phyloP scores from a whole-genome alignment of 2,797 vertebrate species.

The Vespertilio murinus region DNA sequence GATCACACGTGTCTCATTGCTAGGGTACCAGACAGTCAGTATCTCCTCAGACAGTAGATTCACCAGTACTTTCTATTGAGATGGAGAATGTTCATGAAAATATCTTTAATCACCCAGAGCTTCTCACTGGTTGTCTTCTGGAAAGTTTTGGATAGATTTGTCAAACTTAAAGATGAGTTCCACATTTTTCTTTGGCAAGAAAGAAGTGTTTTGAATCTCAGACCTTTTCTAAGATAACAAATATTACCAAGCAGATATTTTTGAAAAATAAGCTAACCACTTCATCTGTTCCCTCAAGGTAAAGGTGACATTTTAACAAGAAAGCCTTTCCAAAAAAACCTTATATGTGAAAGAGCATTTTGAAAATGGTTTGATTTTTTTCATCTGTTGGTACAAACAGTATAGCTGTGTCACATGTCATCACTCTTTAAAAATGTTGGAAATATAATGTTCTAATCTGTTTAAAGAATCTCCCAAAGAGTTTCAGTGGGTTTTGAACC shows the following conservation, averaged over 20 bases:
- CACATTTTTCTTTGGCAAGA: conserved; percentile 15
- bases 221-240: conserved; percentile 46
- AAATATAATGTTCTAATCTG: conserved; percentile 50
- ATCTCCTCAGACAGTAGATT: background rate
- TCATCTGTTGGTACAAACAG: conserved; percentile 33
- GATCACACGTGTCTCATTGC: background rate
- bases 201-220: conserved; percentile 37
- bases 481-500: conserved; percentile 13
- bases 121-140: background rate
- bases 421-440: conserved; percentile 20
- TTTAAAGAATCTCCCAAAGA: conserved; percentile 32
- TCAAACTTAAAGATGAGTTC: conserved; percentile 21
- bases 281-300: conserved; percentile 58
- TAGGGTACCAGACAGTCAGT: background rate
- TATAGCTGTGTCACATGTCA: conserved; percentile 13
- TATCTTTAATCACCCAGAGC: background rate
- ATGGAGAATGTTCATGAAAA: background rate
- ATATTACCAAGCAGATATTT: conserved; percentile 53
- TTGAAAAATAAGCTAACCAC: conserved; percentile 39
- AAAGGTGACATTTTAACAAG: conserved; percentile 66
- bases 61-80: background rate
- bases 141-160: conserved; percentile 23
- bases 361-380: conserved; percentile 55
- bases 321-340: conserved; percentile 51
- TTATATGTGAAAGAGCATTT: conserved; percentile 54